Conservation (phyloP, 2,113 vertebrate species). For the Stomatorhinus ivindoensis region DNA sequence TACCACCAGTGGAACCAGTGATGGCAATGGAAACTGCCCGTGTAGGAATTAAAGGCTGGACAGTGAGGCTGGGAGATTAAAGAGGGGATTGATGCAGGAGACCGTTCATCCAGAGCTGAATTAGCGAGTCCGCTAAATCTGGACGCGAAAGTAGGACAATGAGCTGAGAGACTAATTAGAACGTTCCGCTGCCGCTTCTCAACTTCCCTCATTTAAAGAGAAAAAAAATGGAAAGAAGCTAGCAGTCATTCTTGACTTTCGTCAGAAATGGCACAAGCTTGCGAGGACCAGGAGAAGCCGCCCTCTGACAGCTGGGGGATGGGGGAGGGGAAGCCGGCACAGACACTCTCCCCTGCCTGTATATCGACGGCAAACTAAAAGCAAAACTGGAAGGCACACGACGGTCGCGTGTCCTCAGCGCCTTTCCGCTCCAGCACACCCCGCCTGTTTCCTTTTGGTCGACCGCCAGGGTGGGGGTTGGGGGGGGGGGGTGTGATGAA, state of each 20-base stretch:
- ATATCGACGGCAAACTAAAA: background rate
- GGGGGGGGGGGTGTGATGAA: no score
- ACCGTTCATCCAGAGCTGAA: background rate
- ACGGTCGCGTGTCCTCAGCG: background rate
- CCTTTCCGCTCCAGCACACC: background rate
- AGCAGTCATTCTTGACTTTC: background rate
- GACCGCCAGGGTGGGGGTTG: background rate
- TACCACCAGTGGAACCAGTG: background rate
- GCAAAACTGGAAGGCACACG: background rate
- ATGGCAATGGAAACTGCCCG: background rate
- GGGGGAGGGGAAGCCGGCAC: background rate
- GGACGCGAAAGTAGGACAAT: background rate
- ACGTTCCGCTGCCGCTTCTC: background rate
- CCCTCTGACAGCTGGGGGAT: background rate
- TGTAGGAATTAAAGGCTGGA: background rate
- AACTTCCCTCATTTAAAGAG: background rate
- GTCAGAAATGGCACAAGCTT: background rate
- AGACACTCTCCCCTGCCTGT: background rate
- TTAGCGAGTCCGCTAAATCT: background rate
- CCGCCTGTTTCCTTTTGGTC: background rate
- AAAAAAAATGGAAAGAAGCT: background rate
- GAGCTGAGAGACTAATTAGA: background rate
- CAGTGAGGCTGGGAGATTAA: background rate
- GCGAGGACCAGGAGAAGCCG: background rate
- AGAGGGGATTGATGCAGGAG: background rate